Evolutionary conservation across 2,888 invertebrate genomes (phyloP), one percentile per base, ranked within the genome.

Genomic region (Fissipunctia ypsillon): DNA sequence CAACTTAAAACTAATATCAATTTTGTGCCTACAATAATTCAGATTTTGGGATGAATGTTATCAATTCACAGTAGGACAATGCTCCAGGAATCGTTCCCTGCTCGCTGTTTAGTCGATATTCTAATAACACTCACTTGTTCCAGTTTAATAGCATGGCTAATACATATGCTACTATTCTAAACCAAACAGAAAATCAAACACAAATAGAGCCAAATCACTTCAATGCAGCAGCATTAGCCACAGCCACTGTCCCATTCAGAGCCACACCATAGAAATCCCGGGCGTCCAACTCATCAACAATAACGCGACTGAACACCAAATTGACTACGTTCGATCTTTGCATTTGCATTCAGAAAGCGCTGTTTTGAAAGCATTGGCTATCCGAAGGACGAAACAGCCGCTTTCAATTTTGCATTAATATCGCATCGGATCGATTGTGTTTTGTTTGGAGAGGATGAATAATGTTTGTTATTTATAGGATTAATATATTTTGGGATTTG

Each of bases 341-440:
- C 84, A 92, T 93, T 92, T 90, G 88, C 89, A 93, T 93, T 91
- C 90, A 78, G 87, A 80, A 84, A 90, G 88, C 85, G 83, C 78
- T 86, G 90, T 91, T 91, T 89, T 88, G 87, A 90, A 90, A 91
- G 90, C 90, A 87, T 86, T 81, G 87, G 90, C 91, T 87, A 88
- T 84, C 65, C 63, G 64, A 84, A 87, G 88, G 88, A 89, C 89
- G 89, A 88, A 89, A 90, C 88, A 90, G 81, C 85, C 85, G 88
- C 87, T 90, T 89, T 89, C 89, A 91, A 91, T 91, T 90, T 88
- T 87, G 86, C 89, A 90, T 89, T 89, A 90, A 91, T 91, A 90
- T 88, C 87, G 76, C 64, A 87, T 85, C 59, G 71, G 41, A 78
- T 77, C 87, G 78, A 73, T 76, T 84, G 78, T 79, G 74, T 85